Base-by-base conservation (phyloP, 2,797 vertebrate species). In the Anas capensis region DNA sequence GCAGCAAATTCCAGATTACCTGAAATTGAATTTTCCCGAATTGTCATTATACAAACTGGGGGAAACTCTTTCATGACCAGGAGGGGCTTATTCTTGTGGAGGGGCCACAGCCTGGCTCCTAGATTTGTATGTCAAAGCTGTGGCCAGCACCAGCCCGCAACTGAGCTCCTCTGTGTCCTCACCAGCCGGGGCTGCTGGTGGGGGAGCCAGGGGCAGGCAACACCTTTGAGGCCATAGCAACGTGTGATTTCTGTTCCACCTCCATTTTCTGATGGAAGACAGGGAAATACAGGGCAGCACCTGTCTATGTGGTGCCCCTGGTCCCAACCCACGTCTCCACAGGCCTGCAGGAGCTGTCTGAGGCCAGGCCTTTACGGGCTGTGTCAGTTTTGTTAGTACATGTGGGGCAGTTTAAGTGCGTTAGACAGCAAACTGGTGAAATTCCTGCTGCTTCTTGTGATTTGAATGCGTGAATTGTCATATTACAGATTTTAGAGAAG, bases 191-290 rank as follows among this genome's bases (percentile, higher is more conserved):
- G 14, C 57, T 60, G 20, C 20, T 58, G 56, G 12, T 58, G 56
- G 13, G n/a, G 56, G 33, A 58, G 33, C 56, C 20, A 58, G 1
- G 34, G 27, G 24, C 26, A 10, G 48, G 24, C 33, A 40, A 29
- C 9, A 49, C 40, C 77, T 77, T 27, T 53, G 38, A 42, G 76
- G 54, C 40, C 26, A 9, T 24, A 58, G 34, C 16, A 72, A 54
- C 0, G 1, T 27, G 18, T 0, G 2, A 36, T 10, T 8, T 0
- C 0, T n/a, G 18, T 69, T 76, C 16, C 33, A 49, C 14, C 15
- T 51, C 46, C 71, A 44, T 46, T 57, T 64, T 26, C 5, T 8
- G 56, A 6, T n/a, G 57, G n/a, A 46, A 40, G 38, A 31, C 27
- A 15, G 0, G 0, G 42, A 62, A 42, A n/a, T 31, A 23, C 0